Percentiles rank a stretch among this genome's conserved stretches.
phyloP scores from a whole-genome alignment of 2,888 invertebrate species.

The Leucozona laternaria region DNA sequence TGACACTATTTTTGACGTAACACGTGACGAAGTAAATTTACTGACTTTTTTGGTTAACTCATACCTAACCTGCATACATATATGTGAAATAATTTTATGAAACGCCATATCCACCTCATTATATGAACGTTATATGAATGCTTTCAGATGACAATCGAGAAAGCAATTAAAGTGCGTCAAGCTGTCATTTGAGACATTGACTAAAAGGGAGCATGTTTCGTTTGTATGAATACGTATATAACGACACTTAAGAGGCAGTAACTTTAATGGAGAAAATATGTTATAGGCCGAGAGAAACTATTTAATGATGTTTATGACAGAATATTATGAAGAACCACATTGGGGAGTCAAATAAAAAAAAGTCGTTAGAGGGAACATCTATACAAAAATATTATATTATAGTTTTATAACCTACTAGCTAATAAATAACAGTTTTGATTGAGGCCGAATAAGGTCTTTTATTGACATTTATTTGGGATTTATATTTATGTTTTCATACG shows the following conservation, averaged over 20 bases:
- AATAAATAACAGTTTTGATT: slow-evolving; percentile 5
- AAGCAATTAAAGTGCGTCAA: slow-evolving; percentile 64
- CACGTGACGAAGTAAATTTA: not conserved
- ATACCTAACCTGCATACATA: no score
- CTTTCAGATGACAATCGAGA: slow-evolving; percentile 42
- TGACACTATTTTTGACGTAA: not conserved
- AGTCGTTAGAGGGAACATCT: not conserved
- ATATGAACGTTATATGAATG: slow-evolving; percentile 17
- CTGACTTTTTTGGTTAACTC: not conserved
- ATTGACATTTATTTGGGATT: slow-evolving; percentile 2
- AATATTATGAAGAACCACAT: slow-evolving; percentile 14
- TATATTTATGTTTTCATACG: not conserved
- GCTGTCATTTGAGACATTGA: slow-evolving; percentile 64
- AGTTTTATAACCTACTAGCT: not conserved
- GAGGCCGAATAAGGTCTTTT: not conserved
- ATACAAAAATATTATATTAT: not conserved
- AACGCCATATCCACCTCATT: not conserved
- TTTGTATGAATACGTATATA: slow-evolving; percentile 69
- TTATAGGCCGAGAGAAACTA: slow-evolving; percentile 55
- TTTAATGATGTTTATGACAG: slow-evolving; percentile 44
- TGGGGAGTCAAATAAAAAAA: slow-evolving; percentile 21
- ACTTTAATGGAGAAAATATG: slow-evolving; percentile 64
- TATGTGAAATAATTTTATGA: slow-evolving; percentile 35
- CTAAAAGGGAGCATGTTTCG: slow-evolving; percentile 53
- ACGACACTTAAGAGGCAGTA: slow-evolving; percentile 65